Percentiles rank a stretch among this genome's conserved stretches.
Evolutionary conservation across 2,797 vertebrate genomes (phyloP).

Genomic region (Echeneis naucrates): DNA sequence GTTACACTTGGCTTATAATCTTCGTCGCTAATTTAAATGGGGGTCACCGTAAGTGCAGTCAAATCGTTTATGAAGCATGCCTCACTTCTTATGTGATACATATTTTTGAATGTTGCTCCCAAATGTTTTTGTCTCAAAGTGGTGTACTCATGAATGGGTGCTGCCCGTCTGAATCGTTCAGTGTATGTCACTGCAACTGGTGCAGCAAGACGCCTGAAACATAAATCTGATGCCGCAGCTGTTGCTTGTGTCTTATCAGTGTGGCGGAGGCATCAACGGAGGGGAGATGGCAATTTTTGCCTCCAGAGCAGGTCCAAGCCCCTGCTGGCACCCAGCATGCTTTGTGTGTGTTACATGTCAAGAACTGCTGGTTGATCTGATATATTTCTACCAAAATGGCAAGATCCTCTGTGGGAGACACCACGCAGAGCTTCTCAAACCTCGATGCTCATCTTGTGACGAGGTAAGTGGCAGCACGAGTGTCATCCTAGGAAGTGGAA

Average conservation of each 20-base stretch:
- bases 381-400: slow-evolving; percentile 96
- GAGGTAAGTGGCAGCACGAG: slow-evolving; percentile 62
- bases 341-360: slow-evolving; percentile 93
- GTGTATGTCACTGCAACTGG: slow-evolving; percentile 2
- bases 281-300: slow-evolving; percentile 96
- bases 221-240: slow-evolving; percentile 39
- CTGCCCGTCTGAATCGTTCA: not conserved
- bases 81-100: slow-evolving; percentile 36
- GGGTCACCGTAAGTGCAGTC: not conserved
- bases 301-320: slow-evolving; percentile 91
- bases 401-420: slow-evolving; percentile 96
- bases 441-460: slow-evolving; percentile 95
- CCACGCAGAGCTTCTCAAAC: slow-evolving; percentile 95
- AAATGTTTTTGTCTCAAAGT: slow-evolving; percentile 7
- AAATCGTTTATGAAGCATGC: slow-evolving; percentile 9
- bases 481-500: no score
- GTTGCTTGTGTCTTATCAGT: slow-evolving; percentile 70
- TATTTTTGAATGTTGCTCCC: slow-evolving; percentile 30
- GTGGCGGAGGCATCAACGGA: slow-evolving; percentile 87
- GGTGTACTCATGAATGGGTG: not conserved
- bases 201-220: slow-evolving; percentile 14
- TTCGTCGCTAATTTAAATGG: not conserved
- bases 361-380: slow-evolving; percentile 96
- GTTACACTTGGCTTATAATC: not conserved
- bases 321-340: slow-evolving; percentile 96